phyloP scores from a whole-genome alignment of 2,113 vertebrate species.

The Bucco capensis region DNA sequence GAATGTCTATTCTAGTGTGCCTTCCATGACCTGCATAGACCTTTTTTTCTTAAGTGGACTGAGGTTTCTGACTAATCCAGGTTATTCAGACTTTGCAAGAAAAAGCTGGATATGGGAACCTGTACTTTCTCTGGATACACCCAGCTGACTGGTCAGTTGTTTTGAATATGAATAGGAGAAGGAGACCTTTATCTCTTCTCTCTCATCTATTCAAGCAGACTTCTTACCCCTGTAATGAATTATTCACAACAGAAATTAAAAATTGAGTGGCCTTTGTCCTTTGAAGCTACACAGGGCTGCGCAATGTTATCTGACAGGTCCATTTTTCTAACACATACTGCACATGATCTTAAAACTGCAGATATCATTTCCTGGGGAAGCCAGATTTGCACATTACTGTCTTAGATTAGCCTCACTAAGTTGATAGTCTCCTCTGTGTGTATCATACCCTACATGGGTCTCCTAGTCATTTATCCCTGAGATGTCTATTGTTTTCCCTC shows the following conservation, averaged over 20 bases:
- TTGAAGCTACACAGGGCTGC: not conserved
- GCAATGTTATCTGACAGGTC: slow-evolving; percentile 15
- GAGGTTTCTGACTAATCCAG: not conserved
- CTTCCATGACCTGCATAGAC: not conserved
- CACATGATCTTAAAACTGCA: not conserved
- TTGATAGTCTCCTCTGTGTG: not conserved
- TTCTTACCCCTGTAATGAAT: slow-evolving; percentile 22
- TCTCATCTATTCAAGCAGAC: slow-evolving; percentile 23
- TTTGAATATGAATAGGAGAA: not conserved
- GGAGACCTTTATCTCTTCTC: not conserved
- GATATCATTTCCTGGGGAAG: not conserved
- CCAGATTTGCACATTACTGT: not conserved
- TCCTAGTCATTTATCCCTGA: not conserved
- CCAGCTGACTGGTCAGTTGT: not conserved
- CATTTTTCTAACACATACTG: slow-evolving; percentile 12
- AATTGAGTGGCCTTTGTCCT: slow-evolving; percentile 5
- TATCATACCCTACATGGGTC: not conserved
- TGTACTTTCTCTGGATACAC: not conserved
- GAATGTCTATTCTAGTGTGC: not conserved
- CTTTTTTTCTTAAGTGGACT: not conserved
- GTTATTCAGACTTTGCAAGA: not conserved
- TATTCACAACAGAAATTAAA: slow-evolving; percentile 39
- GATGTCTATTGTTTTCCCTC: not conserved
- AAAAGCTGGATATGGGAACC: not conserved
- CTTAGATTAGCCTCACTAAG: not conserved